These are phyloP conservation scores for Bursaphelenchus okinawaensis DNA, from an alignment of 2,888 invertebrate species.

Conservation along the genomic window DNA sequence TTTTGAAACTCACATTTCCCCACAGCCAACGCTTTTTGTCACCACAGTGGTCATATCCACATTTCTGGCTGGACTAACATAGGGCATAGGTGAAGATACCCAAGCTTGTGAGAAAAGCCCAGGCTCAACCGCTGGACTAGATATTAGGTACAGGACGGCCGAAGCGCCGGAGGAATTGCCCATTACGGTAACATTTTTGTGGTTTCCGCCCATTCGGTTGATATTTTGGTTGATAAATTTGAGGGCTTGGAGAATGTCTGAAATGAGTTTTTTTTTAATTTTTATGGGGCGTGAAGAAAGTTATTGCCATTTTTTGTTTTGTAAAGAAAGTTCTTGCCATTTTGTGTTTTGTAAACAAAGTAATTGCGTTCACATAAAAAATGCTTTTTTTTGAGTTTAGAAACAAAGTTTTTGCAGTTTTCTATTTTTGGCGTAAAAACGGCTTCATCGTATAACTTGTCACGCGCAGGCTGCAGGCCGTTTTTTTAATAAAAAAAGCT, in stretches of 20 bases:
- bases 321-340: no score
- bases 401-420: no score
- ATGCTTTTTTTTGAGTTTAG: no score
- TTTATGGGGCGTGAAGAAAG: no score
- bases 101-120: conserved; percentile 19
- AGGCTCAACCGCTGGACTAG: conserved; percentile 15
- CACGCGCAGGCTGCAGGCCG: no score
- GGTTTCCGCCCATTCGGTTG: conserved; percentile 22
- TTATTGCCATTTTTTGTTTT: no score
- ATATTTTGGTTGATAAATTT: neutral
- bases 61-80: neutral
- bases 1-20: neutral
- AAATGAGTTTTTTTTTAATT: neutral
- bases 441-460: no score
- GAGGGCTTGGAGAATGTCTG: neutral
- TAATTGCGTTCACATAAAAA: no score
- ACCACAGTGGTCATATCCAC: neutral
- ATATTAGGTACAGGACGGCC: conserved; percentile 14
- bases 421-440: no score
- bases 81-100: neutral
- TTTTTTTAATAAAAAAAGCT: no score
- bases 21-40: neutral
- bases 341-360: no score
- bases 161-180: conserved; percentile 26
- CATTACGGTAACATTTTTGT: conserved; percentile 20